phyloP scores from a whole-genome alignment of 2,797 vertebrate species.

The Myripristis murdjan region DNA sequence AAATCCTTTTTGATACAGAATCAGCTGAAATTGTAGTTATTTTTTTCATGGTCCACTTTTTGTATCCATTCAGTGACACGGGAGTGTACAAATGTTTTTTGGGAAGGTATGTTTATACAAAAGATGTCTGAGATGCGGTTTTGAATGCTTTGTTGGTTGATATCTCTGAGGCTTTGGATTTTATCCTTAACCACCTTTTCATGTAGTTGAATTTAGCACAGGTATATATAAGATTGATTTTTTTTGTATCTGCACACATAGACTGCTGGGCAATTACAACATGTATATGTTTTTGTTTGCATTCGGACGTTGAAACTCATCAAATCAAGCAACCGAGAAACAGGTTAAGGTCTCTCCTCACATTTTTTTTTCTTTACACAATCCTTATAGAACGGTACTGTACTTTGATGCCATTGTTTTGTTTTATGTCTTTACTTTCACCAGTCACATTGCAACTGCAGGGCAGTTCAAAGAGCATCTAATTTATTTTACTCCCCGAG shows the following conservation, averaged over 20 bases:
- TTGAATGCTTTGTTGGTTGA: conserved; percentile 55
- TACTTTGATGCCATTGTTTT: conserved; percentile 75
- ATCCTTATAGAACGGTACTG: conserved; percentile 72
- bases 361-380: conserved; percentile 54
- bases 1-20: conserved; percentile 6
- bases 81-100: conserved; percentile 58
- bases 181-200: conserved; percentile 59
- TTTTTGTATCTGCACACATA: conserved; percentile 64
- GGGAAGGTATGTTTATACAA: conserved; percentile 54
- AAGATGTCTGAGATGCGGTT: conserved; percentile 54
- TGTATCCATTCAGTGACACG: conserved; percentile 49
- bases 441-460: conserved; percentile 88
- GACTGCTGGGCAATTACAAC: conserved; percentile 66
- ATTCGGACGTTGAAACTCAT: conserved; percentile 55
- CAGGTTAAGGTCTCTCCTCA: conserved; percentile 71
- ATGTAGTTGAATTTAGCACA: conserved; percentile 64
- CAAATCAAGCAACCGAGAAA: conserved; percentile 64
- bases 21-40: conserved; percentile 6
- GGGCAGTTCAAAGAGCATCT: conserved; percentile 89
- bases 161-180: conserved; percentile 71
- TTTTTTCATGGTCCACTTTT: conserved; percentile 34
- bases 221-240: conserved; percentile 46
- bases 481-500: conserved; percentile 87
- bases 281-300: conserved; percentile 51
- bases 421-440: conserved; percentile 74